Base-by-base conservation (phyloP, 2,888 invertebrate genomes). In the Silvanus unidentatus region DNA sequence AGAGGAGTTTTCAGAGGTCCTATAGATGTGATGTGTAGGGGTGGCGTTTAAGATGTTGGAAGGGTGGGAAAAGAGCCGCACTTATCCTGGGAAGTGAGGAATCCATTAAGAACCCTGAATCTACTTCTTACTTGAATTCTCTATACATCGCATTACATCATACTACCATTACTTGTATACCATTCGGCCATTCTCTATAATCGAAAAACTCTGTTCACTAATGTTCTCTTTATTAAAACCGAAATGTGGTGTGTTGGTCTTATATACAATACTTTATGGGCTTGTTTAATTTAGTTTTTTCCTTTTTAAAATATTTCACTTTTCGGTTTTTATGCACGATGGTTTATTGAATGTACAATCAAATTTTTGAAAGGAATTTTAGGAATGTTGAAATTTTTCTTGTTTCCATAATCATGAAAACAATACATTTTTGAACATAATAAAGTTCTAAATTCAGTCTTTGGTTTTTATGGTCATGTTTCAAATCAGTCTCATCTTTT, bases 1-100 rank as follows among this genome's bases (percentile, higher is more conserved):
- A 22, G 22, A 22, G 22, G 22, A 22, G 22, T 22, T 22, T 22
- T 22, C 8, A 22, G 58, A 55, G 63, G 62, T 63, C 62, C 62
- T 63, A 63, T 59, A 58, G 55, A 57, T 58, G 58, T 57, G 59
- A 57, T 59, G 63, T 60, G 58, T 58, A 57, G 58, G 58, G 54
- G 50, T 48, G 43, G 45, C 40, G 47, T 40, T 32, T 30, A 40
- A 39, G 40, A 50, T 22, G 49, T 49, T 45, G 49, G 38, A 44
- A 43, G 53, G 45, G 41, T 13, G 12, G 37, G 16, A 37, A 50
- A 47, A 57, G 54, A 53, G 57, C 48, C 58, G 60, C 62, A 62
- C 63, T 63, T 63, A 63, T 62, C 63, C 57, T 12, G 54, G 57
- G 58, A 63, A 62, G 60, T 62, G 62, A 62, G 62, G 62, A 63